Evolutionary conservation across 2,113 vertebrate genomes (phyloP).

Genomic region (Coreoperca whiteheadi): DNA sequence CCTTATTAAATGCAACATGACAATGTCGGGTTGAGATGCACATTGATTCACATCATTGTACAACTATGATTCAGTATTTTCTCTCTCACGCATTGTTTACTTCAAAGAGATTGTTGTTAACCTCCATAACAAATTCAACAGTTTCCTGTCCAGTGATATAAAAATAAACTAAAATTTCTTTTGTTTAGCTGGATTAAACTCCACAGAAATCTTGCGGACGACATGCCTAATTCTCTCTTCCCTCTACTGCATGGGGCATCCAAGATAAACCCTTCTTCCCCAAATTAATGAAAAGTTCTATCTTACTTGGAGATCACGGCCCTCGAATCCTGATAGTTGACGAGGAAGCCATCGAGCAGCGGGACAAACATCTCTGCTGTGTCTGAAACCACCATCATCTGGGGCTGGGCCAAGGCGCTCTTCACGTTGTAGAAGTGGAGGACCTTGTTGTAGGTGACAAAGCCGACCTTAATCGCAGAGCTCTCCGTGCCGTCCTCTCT

Average conservation of each 20-base stretch:
- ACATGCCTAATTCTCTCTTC: background rate
- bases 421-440: conserved; percentile 98
- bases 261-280: background rate
- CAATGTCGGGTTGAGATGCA: background rate
- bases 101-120: background rate
- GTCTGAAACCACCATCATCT: conserved; percentile 99
- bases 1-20: background rate
- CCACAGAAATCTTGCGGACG: no score
- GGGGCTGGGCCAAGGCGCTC: conserved; percentile 94
- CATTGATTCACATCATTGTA: no score
- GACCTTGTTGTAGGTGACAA: conserved; percentile 95
- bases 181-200: conserved; percentile 3
- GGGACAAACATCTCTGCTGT: conserved; percentile 95
- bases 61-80: background rate
- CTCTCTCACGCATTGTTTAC: background rate
- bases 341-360: conserved; percentile 94
- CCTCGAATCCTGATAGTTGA: conserved; percentile 91
- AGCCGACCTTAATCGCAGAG: conserved; percentile 91
- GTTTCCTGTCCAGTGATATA: background rate
- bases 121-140: background rate
- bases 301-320: conserved; percentile 93
- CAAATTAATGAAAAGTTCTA: background rate
- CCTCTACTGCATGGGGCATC: background rate
- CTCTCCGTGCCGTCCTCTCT: conserved; percentile 90
- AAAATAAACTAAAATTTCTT: background rate